phyloP scores from a whole-genome alignment of 2,888 invertebrate genomes.

The Platycheirus albimanus region DNA sequence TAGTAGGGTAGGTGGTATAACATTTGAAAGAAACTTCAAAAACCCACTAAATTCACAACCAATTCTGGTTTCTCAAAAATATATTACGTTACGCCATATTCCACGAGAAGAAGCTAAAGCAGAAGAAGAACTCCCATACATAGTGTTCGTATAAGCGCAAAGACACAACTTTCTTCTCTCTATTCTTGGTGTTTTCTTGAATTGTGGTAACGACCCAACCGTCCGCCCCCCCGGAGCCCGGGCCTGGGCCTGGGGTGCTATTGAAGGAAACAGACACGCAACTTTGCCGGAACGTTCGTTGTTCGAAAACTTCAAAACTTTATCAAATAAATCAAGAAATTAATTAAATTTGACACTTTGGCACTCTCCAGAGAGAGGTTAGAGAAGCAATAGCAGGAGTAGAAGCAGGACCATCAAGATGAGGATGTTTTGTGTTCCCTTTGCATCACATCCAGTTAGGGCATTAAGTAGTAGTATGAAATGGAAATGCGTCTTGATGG shows the following conservation, averaged over 20 bases:
- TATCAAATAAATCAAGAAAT: constrained; percentile 82
- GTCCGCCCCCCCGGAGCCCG: too few species aligned
- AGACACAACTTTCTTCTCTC: constrained; percentile 34
- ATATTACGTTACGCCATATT: not conserved
- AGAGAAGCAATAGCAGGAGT: not conserved
- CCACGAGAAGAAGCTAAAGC: constrained; percentile 8
- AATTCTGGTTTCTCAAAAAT: constrained; percentile 60
- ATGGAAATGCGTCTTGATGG: constrained; percentile 48
- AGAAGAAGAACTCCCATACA: not conserved
- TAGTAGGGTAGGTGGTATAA: constrained; percentile 6
- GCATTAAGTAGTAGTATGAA: constrained; percentile 44
- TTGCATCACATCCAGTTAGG: constrained; percentile 10
- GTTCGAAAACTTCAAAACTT: constrained; percentile 76
- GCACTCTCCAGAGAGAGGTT: constrained; percentile 32
- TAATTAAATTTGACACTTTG: constrained; percentile 82
- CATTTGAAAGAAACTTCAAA: constrained; percentile 60
- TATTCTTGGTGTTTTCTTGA: constrained; percentile 44
- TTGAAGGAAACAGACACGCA: constrained; percentile 10
- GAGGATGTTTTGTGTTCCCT: constrained; percentile 11
- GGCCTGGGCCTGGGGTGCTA: too few species aligned
- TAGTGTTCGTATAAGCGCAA: too few species aligned
- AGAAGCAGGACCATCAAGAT: too few species aligned
- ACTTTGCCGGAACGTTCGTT: constrained; percentile 29
- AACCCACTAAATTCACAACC: constrained; percentile 58
- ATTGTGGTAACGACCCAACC: constrained; percentile 34